phyloP scores from a whole-genome alignment of 2,113 vertebrate species.

The Corythaixoides concolor region DNA sequence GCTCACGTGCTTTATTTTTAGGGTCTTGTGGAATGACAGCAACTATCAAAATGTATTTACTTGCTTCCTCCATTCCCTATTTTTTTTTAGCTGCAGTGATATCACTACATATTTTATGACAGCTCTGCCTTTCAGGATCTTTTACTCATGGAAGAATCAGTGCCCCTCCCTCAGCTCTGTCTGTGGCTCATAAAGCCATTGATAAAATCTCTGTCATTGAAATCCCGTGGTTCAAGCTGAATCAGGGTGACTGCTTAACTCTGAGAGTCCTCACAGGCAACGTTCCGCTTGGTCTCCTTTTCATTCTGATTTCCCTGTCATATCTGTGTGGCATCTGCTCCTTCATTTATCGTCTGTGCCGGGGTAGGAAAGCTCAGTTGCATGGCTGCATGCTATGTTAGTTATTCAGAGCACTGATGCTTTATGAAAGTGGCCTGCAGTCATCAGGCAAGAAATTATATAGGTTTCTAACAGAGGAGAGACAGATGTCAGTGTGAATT shows the following conservation, averaged over 20 bases:
- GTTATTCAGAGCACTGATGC: constrained; percentile 38
- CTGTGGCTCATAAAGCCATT: constrained; percentile 8
- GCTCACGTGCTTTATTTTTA: neutral
- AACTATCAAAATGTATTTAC: neutral
- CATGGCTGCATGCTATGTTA: neutral
- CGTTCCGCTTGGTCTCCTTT: neutral
- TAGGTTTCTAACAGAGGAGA: constrained; percentile 27
- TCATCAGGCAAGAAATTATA: constrained; percentile 36
- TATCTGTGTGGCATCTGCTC: neutral
- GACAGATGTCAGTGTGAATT: constrained; percentile 39
- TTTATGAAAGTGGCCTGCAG: constrained; percentile 34
- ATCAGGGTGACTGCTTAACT: neutral
- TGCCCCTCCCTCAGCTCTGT: neutral
- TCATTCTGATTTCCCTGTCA: neutral
- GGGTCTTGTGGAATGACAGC: neutral
- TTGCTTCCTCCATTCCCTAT: neutral
- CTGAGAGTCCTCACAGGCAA: neutral
- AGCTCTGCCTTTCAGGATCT: neutral
- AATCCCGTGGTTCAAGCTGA: neutral
- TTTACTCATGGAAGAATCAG: neutral
- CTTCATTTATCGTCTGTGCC: neutral
- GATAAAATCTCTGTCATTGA: constrained; percentile 31
- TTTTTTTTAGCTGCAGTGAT: neutral
- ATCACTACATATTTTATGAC: neutral
- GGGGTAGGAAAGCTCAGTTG: neutral